phyloP scores from a whole-genome alignment of 2,888 invertebrate species.

The Eurytoma adleriae region DNA sequence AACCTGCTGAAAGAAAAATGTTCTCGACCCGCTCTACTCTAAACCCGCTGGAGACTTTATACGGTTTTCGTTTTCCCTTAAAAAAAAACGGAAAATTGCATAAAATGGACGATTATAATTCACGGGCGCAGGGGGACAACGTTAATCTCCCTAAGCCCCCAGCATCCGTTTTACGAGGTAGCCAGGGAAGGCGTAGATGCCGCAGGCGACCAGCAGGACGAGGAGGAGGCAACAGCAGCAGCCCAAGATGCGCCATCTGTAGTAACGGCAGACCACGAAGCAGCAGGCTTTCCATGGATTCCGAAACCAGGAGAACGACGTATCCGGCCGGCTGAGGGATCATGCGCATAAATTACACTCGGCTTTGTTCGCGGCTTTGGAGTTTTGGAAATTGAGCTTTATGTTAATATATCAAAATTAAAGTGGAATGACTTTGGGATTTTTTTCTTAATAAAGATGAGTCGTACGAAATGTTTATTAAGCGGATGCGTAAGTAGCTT shows the following conservation, averaged over 20 bases:
- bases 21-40: too few relatives aligned
- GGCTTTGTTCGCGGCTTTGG: background rate
- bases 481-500: too few relatives aligned
- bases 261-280: conserved; percentile 72
- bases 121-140: too few relatives aligned
- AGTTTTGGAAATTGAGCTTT: background rate
- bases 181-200: conserved; percentile 77
- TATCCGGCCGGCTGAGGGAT: conserved; percentile 79
- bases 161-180: conserved; percentile 77
- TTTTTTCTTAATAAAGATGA: too few relatives aligned
- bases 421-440: too few relatives aligned
- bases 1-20: too few relatives aligned
- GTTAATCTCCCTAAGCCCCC: conserved; percentile 63
- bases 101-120: too few relatives aligned
- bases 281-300: conserved; percentile 78
- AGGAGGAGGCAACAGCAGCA: conserved; percentile 69
- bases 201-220: conserved; percentile 70
- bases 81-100: too few relatives aligned
- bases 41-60: too few relatives aligned
- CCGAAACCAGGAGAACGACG: conserved; percentile 80
- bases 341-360: background rate
- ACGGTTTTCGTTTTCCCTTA: too few relatives aligned
- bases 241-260: conserved; percentile 75
- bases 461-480: too few relatives aligned
- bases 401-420: background rate